Conservation (phyloP, 1,140 invertebrate species). For the Polypedilum vanderplanki region DNA sequence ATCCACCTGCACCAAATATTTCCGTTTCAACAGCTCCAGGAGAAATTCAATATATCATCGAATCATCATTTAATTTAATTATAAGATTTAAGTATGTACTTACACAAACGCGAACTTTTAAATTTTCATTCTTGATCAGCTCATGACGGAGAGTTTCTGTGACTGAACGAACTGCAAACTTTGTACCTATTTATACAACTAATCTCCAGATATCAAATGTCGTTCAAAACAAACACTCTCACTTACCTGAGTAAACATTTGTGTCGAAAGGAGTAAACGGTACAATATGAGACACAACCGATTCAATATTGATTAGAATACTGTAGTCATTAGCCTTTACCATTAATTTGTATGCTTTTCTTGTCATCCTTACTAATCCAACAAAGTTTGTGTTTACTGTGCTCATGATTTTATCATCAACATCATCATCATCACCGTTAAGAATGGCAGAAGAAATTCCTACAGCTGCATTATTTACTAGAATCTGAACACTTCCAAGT, state of each 20-base stretch:
- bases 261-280: neutral
- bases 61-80: too few relatives aligned
- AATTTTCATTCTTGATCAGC: conserved; percentile 45
- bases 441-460: neutral
- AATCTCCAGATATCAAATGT: neutral
- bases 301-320: conserved; percentile 59
- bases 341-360: conserved; percentile 52
- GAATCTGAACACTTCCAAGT: conserved; percentile 58
- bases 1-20: conserved; percentile 41
- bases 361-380: neutral
- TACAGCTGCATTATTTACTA: conserved; percentile 69
- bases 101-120: neutral
- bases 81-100: too few relatives aligned
- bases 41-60: too few relatives aligned
- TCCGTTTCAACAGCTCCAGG: conserved; percentile 54
- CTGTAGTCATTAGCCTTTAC: conserved; percentile 49
- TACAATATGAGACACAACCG: conserved; percentile 34
- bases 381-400: neutral
- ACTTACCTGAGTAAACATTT: conserved; percentile 45
- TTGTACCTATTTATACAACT: conserved; percentile 36
- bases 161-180: conserved; percentile 58
- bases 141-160: conserved; percentile 54
- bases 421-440: neutral
- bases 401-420: neutral
- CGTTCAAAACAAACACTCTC: neutral